These are phyloP conservation scores for Nothobranchius furzeri DNA, from an alignment of 2,113 vertebrate genomes.

Conservation along the genomic window DNA sequence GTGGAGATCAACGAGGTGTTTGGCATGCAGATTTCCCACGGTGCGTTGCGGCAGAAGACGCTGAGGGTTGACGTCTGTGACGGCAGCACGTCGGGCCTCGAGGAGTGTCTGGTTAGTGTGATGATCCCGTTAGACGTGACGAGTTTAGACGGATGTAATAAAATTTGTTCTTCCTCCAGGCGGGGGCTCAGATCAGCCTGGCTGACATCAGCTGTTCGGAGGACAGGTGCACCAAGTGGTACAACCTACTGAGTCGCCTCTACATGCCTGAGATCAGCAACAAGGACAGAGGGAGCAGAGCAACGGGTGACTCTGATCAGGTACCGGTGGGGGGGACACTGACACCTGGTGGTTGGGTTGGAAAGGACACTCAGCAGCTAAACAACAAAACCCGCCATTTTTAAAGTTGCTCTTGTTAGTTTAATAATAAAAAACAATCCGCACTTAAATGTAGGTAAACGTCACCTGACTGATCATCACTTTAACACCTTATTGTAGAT, in stretches of 20 bases:
- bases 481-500: too few relatives aligned
- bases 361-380: neutral
- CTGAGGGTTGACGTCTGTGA: conserved; percentile 90
- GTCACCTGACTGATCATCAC: too few relatives aligned
- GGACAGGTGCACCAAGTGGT: conserved; percentile 88
- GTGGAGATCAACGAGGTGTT: conserved; percentile 88
- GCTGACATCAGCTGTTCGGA: conserved; percentile 86
- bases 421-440: too few relatives aligned
- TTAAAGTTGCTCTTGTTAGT: too few relatives aligned
- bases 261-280: conserved; percentile 81
- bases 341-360: neutral
- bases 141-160: too few relatives aligned
- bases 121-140: too few relatives aligned
- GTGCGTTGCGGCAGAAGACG: conserved; percentile 90
- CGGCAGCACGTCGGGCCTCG: conserved; percentile 81
- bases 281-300: conserved; percentile 67
- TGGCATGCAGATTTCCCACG: conserved; percentile 85
- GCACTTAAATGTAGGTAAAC: too few relatives aligned
- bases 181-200: conserved; percentile 94
- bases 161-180: conserved; percentile 70
- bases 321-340: conserved; percentile 13
- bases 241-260: conserved; percentile 90
- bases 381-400: too few relatives aligned
- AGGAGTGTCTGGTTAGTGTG: conserved; percentile 88
- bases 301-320: neutral